These are phyloP conservation scores for Spodoptera exigua DNA, from an alignment of 2,888 invertebrate species.

Conservation along the genomic window DNA sequence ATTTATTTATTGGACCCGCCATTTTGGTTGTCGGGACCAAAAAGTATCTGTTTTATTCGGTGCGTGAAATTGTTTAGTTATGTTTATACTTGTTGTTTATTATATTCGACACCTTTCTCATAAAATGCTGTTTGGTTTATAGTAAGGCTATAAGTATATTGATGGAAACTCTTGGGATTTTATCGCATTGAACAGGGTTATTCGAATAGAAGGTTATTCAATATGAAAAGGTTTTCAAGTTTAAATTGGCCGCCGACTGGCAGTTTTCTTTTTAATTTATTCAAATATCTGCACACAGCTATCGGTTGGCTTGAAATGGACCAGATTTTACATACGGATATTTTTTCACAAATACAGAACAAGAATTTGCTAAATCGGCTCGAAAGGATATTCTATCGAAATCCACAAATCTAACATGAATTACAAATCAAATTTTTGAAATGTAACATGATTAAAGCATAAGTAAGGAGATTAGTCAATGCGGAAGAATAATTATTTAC, in stretches of 20 bases:
- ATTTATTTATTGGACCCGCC: slow-evolving; percentile 41
- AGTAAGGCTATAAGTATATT: too few species aligned
- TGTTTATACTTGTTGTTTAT: slow-evolving; percentile 7
- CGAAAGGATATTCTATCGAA: too few species aligned
- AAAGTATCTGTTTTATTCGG: slow-evolving; percentile 32
- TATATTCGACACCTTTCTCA: slow-evolving; percentile 11
- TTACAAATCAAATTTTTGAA: too few species aligned
- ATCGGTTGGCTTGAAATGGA: slow-evolving; percentile 6
- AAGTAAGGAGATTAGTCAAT: too few species aligned
- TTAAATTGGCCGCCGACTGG: slow-evolving; percentile 32
- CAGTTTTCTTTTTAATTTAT: slow-evolving; percentile 18
- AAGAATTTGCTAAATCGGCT: too few species aligned
- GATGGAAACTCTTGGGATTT: neutral
- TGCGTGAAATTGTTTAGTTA: slow-evolving; percentile 27
- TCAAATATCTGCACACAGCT: slow-evolving; percentile 6
- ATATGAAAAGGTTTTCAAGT: slow-evolving; percentile 30
- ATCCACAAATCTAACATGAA: too few species aligned
- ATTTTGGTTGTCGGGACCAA: slow-evolving; percentile 25
- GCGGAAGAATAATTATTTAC: too few species aligned
- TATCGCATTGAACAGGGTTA: too few species aligned
- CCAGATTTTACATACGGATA: neutral
- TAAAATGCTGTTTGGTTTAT: slow-evolving; percentile 7
- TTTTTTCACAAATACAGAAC: too few species aligned
- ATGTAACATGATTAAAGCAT: too few species aligned
- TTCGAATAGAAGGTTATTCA: neutral